phyloP scores from a whole-genome alignment of 2,113 vertebrate genomes.

The Thunnus thynnus region DNA sequence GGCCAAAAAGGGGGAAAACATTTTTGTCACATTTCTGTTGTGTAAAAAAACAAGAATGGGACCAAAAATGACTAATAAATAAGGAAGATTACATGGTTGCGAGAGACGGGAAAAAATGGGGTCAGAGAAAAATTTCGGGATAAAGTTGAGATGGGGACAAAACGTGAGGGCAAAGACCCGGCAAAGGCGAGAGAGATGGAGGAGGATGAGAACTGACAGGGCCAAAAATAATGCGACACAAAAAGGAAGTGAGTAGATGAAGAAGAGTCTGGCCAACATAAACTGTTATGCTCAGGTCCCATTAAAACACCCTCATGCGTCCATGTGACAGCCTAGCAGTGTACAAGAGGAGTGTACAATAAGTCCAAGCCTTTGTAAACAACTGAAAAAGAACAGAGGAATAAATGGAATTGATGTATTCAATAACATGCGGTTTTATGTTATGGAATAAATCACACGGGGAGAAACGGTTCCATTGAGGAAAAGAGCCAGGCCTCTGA shows the following conservation, averaged over 20 bases:
- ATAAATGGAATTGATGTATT: conserved; percentile 39
- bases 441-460: conserved; percentile 38
- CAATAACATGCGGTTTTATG: conserved; percentile 24
- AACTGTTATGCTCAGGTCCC: conserved; percentile 63
- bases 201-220: conserved; percentile 4
- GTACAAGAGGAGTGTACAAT: conserved; percentile 15
- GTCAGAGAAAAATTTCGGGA: neutral
- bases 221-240: conserved; percentile 15
- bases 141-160: conserved; percentile 48
- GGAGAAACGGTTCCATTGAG: conserved; percentile 12
- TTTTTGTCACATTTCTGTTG: neutral
- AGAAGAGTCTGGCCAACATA: conserved; percentile 59
- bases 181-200: conserved; percentile 1
- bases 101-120: neutral
- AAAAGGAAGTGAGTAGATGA: conserved; percentile 53
- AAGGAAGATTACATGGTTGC: neutral
- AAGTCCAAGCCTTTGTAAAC: conserved; percentile 56
- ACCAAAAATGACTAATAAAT: neutral
- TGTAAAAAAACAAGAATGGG: neutral
- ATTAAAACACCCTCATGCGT: conserved; percentile 42
- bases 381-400: conserved; percentile 9
- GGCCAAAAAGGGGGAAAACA: neutral
- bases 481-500: conserved; percentile 32
- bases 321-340: neutral
- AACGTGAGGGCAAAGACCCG: conserved; percentile 6